These are phyloP conservation scores for Montipora capitata DNA, from an alignment of 92 coral and sea anemone species.

Conservation along the genomic window DNA sequence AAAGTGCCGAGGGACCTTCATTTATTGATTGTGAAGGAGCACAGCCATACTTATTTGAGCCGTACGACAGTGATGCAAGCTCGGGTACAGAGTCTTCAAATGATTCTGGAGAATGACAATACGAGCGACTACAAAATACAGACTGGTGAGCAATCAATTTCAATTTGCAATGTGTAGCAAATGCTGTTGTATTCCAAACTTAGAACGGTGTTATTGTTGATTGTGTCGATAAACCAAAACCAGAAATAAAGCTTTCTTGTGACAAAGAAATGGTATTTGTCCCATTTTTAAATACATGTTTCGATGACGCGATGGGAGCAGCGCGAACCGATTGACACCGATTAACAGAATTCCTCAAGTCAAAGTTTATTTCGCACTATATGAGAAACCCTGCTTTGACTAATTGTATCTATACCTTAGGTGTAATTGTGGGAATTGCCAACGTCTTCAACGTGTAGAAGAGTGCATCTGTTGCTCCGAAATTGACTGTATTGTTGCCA, in stretches of 20 bases:
- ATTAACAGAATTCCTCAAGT: not conserved
- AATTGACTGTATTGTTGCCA: not conserved
- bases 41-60: conserved; percentile 29
- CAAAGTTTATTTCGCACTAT: too few relatives aligned
- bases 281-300: not conserved
- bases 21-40: conserved; percentile 7
- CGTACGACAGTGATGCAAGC: conserved; percentile 27
- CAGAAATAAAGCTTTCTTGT: not conserved
- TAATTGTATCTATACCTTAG: not conserved
- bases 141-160: conserved; percentile 32
- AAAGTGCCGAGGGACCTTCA: not conserved
- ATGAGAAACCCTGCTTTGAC: not conserved
- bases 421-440: conserved; percentile 43
- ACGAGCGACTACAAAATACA: conserved; percentile 38
- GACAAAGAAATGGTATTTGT: not conserved
- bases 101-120: not conserved
- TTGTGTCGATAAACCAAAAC: not conserved
- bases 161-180: not conserved
- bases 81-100: not conserved
- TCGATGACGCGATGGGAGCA: too few relatives aligned
- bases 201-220: not conserved
- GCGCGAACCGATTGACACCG: too few relatives aligned
- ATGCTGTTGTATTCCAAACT: not conserved
- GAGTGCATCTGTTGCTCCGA: conserved; percentile 43
- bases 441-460: conserved; percentile 2